A percentile compares a stretch with the other conserved stretches of the same genome.
phyloP scores from a whole-genome alignment of 2,113 vertebrate species.

The Hyla sarda region DNA sequence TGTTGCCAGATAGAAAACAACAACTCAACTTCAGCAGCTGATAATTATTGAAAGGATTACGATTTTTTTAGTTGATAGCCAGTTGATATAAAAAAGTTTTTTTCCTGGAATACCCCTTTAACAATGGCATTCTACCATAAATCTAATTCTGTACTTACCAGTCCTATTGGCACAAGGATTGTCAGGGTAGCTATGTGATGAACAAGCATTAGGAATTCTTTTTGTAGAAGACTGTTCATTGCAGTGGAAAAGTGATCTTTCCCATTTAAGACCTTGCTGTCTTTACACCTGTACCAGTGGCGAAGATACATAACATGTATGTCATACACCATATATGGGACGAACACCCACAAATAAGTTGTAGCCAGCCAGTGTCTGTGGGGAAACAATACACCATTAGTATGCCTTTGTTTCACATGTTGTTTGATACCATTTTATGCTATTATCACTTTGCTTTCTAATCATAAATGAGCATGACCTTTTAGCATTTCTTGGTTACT shows the following conservation, averaged over 20 bases:
- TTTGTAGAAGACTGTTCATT: slow-evolving; percentile 82
- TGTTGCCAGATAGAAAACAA: no score
- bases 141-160: slow-evolving; percentile 86
- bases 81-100: no score
- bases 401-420: no score
- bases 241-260: slow-evolving; percentile 76
- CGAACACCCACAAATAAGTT: slow-evolving; percentile 87
- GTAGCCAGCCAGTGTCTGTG: slow-evolving; percentile 91
- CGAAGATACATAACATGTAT: slow-evolving; percentile 94
- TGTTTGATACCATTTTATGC: no score
- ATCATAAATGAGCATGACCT: no score
- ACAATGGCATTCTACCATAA: no score
- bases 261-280: slow-evolving; percentile 75
- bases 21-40: no score
- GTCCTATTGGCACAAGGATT: slow-evolving; percentile 85
- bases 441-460: no score
- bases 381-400: slow-evolving; percentile 39
- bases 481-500: no score
- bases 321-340: slow-evolving; percentile 97
- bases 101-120: no score
- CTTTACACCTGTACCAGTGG: slow-evolving; percentile 86
- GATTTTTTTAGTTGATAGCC: no score
- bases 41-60: no score
- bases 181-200: slow-evolving; percentile 93
- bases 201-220: slow-evolving; percentile 89